These are phyloP conservation scores for Damaliscus lunatus DNA, from an alignment of 2,113 vertebrate genomes.

Conservation along the genomic window DNA sequence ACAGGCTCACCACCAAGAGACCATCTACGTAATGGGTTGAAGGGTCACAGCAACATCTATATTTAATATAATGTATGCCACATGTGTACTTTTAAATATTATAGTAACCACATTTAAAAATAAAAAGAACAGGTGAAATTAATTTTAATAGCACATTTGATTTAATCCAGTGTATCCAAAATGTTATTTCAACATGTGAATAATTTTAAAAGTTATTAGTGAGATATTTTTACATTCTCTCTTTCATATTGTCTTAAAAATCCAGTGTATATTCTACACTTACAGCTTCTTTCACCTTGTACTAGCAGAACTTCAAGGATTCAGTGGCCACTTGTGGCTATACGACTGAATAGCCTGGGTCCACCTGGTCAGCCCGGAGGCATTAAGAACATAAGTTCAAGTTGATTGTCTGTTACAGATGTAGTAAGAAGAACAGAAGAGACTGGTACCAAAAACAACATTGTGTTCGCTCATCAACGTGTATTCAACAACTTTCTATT, in stretches of 20 bases:
- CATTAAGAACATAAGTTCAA: background rate
- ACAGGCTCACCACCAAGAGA: background rate
- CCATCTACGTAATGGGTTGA: background rate
- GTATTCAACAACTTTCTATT: background rate
- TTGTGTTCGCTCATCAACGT: background rate
- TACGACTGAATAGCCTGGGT: background rate
- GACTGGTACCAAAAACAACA: background rate
- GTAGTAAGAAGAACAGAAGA: background rate
- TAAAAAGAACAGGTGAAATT: background rate
- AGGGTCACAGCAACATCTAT: background rate
- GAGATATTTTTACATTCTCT: background rate
- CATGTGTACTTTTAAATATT: background rate
- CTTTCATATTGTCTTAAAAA: slow-evolving; percentile 12
- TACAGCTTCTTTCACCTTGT: background rate
- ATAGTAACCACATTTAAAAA: background rate
- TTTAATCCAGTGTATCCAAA: slow-evolving; percentile 22
- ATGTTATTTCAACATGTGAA: background rate
- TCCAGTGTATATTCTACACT: background rate
- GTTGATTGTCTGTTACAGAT: background rate
- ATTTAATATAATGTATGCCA: background rate
- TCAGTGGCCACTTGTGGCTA: background rate
- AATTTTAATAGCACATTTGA: slow-evolving; percentile 4
- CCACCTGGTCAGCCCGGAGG: background rate
- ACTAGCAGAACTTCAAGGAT: background rate
- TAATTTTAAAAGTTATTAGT: background rate